Percentiles rank a stretch among this genome's conserved stretches.
These are phyloP conservation scores for Grammomys dolichurus DNA, from an alignment of 2,113 vertebrate species.

Conservation along the genomic window DNA sequence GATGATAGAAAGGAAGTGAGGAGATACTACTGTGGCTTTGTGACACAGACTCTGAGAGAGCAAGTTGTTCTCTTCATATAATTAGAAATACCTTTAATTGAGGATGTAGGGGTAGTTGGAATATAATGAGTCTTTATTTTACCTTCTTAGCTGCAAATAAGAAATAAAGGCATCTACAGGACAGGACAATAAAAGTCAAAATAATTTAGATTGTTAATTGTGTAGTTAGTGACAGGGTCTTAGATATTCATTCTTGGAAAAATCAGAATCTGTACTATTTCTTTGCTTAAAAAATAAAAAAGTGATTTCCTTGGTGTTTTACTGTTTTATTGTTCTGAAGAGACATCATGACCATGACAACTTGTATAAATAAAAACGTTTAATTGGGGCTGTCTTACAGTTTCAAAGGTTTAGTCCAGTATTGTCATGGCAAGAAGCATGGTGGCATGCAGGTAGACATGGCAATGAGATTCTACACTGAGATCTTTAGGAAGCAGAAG, in stretches of 20 bases:
- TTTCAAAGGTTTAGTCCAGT: neutral
- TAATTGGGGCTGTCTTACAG: neutral
- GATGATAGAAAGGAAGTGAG: neutral
- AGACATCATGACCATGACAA: neutral
- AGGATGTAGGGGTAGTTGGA: neutral
- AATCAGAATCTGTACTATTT: neutral
- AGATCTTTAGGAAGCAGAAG: neutral
- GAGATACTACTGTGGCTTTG: neutral
- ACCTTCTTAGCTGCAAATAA: neutral
- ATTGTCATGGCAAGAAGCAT: neutral
- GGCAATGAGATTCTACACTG: neutral
- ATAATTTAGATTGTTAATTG: conserved; percentile 6
- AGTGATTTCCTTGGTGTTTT: neutral
- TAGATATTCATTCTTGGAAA: conserved; percentile 38
- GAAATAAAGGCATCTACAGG: neutral
- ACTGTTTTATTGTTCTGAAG: neutral
- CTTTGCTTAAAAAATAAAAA: neutral
- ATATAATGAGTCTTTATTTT: conserved; percentile 1
- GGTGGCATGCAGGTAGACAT: neutral
- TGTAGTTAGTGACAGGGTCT: neutral
- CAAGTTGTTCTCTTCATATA: neutral
- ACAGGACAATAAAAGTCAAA: neutral
- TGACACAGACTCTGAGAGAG: neutral
- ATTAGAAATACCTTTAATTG: neutral
- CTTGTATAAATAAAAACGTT: neutral